Percentiles rank a stretch among this genome's conserved stretches.
Conservation (phyloP, 2,113 vertebrate species). For the Platichthys stellatus region DNA sequence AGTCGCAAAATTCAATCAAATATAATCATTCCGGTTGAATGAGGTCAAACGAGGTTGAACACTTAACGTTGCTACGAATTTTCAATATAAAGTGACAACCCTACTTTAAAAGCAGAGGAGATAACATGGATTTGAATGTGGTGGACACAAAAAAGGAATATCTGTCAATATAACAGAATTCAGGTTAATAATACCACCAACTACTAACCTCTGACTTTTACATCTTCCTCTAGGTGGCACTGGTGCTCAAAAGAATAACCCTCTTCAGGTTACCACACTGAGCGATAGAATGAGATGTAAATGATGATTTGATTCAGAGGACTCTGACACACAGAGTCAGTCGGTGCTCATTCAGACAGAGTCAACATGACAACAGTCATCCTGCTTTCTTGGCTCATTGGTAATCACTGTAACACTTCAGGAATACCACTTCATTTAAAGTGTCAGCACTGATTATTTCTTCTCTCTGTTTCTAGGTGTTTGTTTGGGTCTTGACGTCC, state of each 20-base stretch:
- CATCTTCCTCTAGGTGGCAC: constrained; percentile 53
- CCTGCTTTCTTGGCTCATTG: constrained; percentile 14
- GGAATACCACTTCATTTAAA: not conserved
- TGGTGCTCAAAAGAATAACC: constrained; percentile 17
- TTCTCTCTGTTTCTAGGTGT: not conserved
- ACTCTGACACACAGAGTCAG: not conserved
- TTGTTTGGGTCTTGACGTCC: constrained; percentile 20
- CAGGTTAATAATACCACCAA: not conserved
- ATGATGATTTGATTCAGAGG: not conserved
- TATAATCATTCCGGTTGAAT: too few species aligned
- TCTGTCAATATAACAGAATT: too few species aligned
- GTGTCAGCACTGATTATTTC: accelerated
- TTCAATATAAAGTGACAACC: too few species aligned
- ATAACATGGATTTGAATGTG: too few species aligned
- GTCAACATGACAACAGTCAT: constrained; percentile 34
- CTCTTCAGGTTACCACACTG: not conserved
- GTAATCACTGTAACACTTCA: constrained; percentile 11
- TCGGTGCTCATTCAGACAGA: constrained; percentile 3
- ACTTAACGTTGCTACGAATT: too few species aligned
- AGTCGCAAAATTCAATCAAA: too few species aligned
- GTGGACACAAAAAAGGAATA: too few species aligned
- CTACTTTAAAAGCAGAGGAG: too few species aligned
- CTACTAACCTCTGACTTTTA: not conserved
- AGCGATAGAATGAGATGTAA: not conserved
- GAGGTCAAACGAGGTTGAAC: too few species aligned